Conservation (phyloP, 2,797 vertebrate genomes). For the Hylomyscus alleni region DNA sequence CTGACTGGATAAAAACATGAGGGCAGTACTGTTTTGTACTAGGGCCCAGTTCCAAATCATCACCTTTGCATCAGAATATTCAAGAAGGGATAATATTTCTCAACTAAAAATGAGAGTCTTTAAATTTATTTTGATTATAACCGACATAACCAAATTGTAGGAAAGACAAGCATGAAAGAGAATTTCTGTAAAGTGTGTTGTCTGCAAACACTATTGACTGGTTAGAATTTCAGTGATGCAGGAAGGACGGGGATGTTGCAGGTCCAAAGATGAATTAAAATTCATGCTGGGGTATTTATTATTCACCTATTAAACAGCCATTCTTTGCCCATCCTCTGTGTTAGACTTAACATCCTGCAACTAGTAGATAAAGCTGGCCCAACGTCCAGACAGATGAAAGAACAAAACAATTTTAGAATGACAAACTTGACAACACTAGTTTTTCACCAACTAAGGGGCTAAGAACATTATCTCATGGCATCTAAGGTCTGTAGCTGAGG, state of each 20-base stretch:
- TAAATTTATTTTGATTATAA: slow-evolving; percentile 16
- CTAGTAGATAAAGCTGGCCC: not conserved
- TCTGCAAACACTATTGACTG: not conserved
- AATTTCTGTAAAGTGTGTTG: not conserved
- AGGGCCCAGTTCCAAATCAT: not conserved
- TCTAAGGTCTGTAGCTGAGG: not conserved
- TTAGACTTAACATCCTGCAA: not conserved
- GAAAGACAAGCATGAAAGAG: not conserved
- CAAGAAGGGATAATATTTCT: slow-evolving; percentile 15
- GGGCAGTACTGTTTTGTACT: not conserved
- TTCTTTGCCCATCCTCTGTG: not conserved
- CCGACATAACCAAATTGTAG: not conserved
- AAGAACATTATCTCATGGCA: not conserved
- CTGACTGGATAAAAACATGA: slow-evolving; percentile 31
- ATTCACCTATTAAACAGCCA: not conserved
- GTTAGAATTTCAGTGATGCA: not conserved
- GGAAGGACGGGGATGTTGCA: not conserved
- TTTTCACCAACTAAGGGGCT: not conserved
- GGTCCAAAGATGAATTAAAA: not conserved
- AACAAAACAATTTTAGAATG: not conserved
- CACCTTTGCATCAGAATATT: not conserved
- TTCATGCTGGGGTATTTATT: not conserved
- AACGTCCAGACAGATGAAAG: not conserved
- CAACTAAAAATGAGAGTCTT: not conserved
- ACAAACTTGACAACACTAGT: not conserved